Evolutionary conservation across 37 sponge, comb jelly and placozoan genomes (phyloP), one percentile per base, ranked within the genome.

Genomic region (Eunapius fragilis): DNA sequence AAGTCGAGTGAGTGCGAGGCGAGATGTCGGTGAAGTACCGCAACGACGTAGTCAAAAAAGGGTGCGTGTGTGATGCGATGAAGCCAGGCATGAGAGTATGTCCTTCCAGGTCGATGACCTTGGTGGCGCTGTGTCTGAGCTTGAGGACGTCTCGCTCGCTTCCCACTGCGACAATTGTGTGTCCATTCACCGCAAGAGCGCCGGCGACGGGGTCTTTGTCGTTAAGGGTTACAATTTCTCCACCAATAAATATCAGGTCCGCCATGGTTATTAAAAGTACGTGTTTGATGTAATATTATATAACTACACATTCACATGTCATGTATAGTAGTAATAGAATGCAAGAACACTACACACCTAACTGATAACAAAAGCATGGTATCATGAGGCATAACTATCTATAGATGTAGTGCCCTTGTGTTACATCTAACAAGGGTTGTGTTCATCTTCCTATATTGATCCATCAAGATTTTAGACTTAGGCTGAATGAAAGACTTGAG

Each of bases 61-160:
- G 74, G 31, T 91, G 92, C n/a, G 36, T 33, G 37, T 91, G 92
- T 3, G 88, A 72, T 31, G 87, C 92, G 25, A 91, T 91, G 26
- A 91, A 82, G 24, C 92, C 92, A 7, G 92, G 92, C 48, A 91
- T 38, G 22, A 91, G 68, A 6, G 92, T 84, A 35, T 91, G 26
- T 33, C 74, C 71, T 31, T n/a, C 3, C 25, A 91, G 76, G 31
- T 78, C 31, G 9, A 84, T 58, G 13, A 88, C 67, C 80, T 88
- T 74, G 25, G 90, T 90, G 0, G 68, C 23, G 7, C 27, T 28
- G 22, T 77, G 82, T 41, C 28, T 49, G 26, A 25, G 26, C 35
- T 47, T 25, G 13, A 50, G 31, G 9, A 85, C 45, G 45, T 78
- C 75, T 14, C 31, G 36, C 2, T 33, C n/a, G 0, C 2, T 2